phyloP scores from a whole-genome alignment of 1,140 invertebrate species.

The Sipha flava region DNA sequence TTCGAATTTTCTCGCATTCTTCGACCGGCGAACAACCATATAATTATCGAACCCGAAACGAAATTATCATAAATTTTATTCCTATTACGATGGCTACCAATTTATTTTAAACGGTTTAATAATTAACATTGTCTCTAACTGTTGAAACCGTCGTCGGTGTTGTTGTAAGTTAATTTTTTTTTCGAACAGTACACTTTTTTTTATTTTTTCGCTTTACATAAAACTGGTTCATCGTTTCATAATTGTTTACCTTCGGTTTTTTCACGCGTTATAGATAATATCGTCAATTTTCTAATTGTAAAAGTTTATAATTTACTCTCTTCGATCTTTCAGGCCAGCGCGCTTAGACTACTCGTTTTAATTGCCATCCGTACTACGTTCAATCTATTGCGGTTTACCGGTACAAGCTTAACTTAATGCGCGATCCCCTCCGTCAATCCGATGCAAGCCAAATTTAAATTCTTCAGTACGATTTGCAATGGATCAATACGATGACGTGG shows the following conservation, averaged over 20 bases:
- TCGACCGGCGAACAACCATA: not conserved
- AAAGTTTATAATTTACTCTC: no score
- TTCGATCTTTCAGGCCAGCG: no score
- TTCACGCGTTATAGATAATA: not conserved
- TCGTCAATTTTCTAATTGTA: not conserved
- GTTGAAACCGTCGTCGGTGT: not conserved
- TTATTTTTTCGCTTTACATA: not conserved
- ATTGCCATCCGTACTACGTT: no score
- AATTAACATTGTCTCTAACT: not conserved
- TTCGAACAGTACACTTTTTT: not conserved
- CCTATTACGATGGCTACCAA: not conserved
- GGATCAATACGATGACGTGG: no score
- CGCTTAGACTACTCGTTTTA: no score
- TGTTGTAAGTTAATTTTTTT: not conserved
- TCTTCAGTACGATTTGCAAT: no score
- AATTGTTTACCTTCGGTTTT: not conserved
- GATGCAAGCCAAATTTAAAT: no score
- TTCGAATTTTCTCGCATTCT: not conserved
- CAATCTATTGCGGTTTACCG: no score
- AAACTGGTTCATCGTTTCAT: not conserved
- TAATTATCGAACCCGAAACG: not conserved
- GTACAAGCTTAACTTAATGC: no score
- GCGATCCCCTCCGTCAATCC: no score
- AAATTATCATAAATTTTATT: slow-evolving; percentile 16
- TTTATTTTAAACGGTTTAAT: slow-evolving; percentile 14